phyloP scores from a whole-genome alignment of 2,113 vertebrate genomes.

The Nesoenas mayeri region DNA sequence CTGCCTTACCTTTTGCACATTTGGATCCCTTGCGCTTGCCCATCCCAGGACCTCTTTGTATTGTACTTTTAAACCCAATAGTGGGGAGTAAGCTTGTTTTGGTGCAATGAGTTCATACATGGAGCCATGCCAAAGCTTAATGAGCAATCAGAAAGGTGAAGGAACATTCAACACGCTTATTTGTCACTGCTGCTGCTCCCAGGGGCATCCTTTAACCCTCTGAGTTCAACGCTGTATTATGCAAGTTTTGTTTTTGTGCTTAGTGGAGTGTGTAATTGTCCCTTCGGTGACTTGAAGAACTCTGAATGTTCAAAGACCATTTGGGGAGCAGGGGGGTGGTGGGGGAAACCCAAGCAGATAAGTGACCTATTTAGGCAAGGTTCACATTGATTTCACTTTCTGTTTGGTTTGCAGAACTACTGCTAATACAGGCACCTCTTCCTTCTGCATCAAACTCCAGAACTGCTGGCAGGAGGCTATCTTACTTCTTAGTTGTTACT shows the following conservation, averaged over 20 bases:
- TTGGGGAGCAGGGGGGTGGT: neutral
- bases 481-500: neutral
- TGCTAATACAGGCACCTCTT: neutral
- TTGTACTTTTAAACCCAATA: neutral
- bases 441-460: neutral
- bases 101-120: conserved; percentile 40
- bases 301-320: conserved; percentile 13
- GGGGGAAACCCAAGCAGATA: neutral
- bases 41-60: neutral
- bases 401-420: neutral
- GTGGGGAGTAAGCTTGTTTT: neutral
- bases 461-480: neutral
- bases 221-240: conserved; percentile 14
- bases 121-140: conserved; percentile 37
- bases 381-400: conserved; percentile 43
- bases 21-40: neutral
- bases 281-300: conserved; percentile 16
- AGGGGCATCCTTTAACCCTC: conserved; percentile 8
- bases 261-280: conserved; percentile 49
- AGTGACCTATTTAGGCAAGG: conserved; percentile 30
- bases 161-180: conserved; percentile 22
- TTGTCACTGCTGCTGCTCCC: conserved; percentile 28
- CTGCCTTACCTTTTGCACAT: neutral
- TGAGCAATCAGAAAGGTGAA: conserved; percentile 56
- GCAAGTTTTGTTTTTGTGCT: conserved; percentile 30